Conservation (phyloP, 2,113 vertebrate genomes). For the Mustela nigripes region DNA sequence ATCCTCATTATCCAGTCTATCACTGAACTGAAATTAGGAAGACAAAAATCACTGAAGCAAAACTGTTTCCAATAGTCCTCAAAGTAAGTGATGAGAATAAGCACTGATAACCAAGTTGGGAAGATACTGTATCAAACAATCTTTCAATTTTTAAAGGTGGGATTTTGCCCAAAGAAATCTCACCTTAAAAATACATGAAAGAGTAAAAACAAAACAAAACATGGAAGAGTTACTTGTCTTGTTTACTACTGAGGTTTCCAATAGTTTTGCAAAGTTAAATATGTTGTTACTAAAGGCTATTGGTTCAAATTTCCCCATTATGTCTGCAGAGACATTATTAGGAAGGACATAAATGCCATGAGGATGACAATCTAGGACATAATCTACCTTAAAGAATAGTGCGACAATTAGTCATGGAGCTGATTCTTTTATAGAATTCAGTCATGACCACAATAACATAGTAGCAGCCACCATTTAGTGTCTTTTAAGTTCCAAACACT, state of each 20-base stretch:
- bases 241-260: neutral
- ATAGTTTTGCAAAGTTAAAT: neutral
- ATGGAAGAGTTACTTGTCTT: neutral
- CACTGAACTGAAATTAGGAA: neutral
- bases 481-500: neutral
- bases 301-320: neutral
- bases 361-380: neutral
- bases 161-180: neutral
- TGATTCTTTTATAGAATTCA: neutral
- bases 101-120: neutral
- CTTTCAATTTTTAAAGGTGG: neutral
- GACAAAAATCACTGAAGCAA: slow-evolving; percentile 16
- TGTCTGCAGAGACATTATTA: neutral
- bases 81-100: slow-evolving; percentile 14
- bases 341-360: neutral
- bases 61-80: slow-evolving; percentile 28
- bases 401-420: neutral
- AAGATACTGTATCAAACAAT: neutral
- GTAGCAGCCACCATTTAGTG: neutral
- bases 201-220: neutral
- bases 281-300: neutral
- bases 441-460: neutral
- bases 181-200: neutral
- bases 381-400: neutral
- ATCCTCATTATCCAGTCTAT: slow-evolving; percentile 41